Base-by-base conservation (phyloP, 2,888 invertebrate genomes). In the Aleiodes testaceus region DNA sequence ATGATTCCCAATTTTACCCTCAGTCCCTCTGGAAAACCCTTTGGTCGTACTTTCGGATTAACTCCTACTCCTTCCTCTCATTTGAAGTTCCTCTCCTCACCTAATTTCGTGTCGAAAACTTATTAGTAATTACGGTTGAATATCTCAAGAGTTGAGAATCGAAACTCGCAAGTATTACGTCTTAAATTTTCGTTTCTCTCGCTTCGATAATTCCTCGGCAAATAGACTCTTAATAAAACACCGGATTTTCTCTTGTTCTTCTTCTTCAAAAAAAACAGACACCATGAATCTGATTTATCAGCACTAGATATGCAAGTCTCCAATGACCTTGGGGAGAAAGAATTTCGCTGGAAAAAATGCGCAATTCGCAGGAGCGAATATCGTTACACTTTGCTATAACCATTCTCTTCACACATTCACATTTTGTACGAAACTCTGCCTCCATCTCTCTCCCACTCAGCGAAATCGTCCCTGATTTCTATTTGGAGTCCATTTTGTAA, bases 81-180 rank as follows among this genome's bases (percentile, higher is more conserved):
- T n/a, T 30, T 6, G 30, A 22, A 22, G 22, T 30, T 59, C 59
- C 84, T 87, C 86, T 87, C 87, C 84, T 86, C 87, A 87, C 87
- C 87, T 87, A 85, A 85, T 87, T 87, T 85, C 85, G 87, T 82
- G 87, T 86, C 84, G 87, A 87, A 87, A 87, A 87, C 87, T 87
- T 87, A 87, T 87, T 87, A 87, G 86, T 87, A 87, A 87, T 87
- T 87, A 87, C 86, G 83, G 78, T 78, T 79, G 82, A 85, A 59
- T 85, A 87, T 86, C 85, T 84, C 59, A 59, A 14, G 16, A 16
- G 42, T 59, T 18, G 36, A 7, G 12, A 59, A 59, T 42, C 42
- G 42, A 59, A 59, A 36, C 11, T 11, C 16, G 14, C 3, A 42
- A 42, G 42, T 42, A 59, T 42, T 12, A 59, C 42, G 16, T 45